Base-by-base conservation (phyloP, 2,888 invertebrate genomes). In the Parthenolecanium corni region DNA sequence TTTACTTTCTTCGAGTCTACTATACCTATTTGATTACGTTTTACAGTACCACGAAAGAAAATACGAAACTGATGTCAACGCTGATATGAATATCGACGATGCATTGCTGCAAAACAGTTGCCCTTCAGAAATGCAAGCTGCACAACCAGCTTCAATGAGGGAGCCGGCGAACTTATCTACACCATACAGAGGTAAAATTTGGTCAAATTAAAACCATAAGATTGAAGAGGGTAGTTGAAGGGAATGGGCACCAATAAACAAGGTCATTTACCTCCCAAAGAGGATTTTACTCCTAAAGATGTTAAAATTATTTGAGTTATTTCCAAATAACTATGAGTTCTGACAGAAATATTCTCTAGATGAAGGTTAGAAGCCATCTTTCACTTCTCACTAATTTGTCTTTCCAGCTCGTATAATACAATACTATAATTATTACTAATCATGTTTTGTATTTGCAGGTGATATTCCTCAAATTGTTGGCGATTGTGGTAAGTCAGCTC, bases 391-490 rank as follows among this genome's bases (percentile, higher is more conserved):
- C n/a, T n/a, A n/a, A n/a, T n/a, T n/a, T n/a, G n/a, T n/a, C n/a
- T n/a, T n/a, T n/a, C n/a, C n/a, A n/a, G n/a, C n/a, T n/a, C n/a
- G n/a, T n/a, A n/a, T n/a, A n/a, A n/a, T n/a, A n/a, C n/a, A n/a
- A n/a, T n/a, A n/a, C n/a, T n/a, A n/a, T n/a, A n/a, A n/a, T n/a
- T n/a, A n/a, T n/a, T n/a, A n/a, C n/a, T 31, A 31, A 31, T 31
- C 5, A 9, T 31, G 31, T 31, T 31, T 6, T 31, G 9, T 31
- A 42, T 63, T 69, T 67, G 11, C 66, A 69, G 85, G 84, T 65
- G 86, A 86, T 71, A 84, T 85, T 69, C 81, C 81, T 69, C 81
- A 80, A 38, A 76, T 82, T 64, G 73, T 81, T 49, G 77, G 79
- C 66, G 79, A 78, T 57, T 75, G 81, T 52, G 78, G 80, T 70